phyloP scores from a whole-genome alignment of 2,888 invertebrate species.

The Diplolepis rosae region DNA sequence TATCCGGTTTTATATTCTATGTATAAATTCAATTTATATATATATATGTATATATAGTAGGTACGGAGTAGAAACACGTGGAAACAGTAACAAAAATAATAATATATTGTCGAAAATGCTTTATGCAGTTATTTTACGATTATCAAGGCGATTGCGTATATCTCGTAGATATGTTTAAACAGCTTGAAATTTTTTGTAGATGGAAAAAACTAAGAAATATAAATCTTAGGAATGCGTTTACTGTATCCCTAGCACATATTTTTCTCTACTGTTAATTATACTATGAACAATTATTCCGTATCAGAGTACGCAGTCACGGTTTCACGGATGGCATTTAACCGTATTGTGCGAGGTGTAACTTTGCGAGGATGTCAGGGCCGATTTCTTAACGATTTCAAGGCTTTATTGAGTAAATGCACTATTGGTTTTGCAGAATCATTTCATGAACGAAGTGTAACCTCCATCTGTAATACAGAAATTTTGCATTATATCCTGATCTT shows the following conservation, averaged over 20 bases:
- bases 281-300: slow-evolving; percentile 14
- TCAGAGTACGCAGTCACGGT: slow-evolving; percentile 25
- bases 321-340: slow-evolving; percentile 31
- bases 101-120: neutral
- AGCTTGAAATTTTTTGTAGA: neutral
- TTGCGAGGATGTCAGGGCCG: slow-evolving; percentile 55
- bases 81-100: neutral
- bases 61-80: neutral
- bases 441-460: slow-evolving; percentile 17
- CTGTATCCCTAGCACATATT: neutral
- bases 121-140: neutral
- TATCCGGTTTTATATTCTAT: no score
- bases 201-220: neutral
- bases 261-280: slow-evolving; percentile 22
- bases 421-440: slow-evolving; percentile 42
- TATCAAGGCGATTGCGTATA: neutral
- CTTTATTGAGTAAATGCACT: slow-evolving; percentile 53
- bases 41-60: neutral
- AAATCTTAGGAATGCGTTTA: neutral
- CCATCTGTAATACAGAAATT: slow-evolving; percentile 9
- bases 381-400: slow-evolving; percentile 58
- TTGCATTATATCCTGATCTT: neutral
- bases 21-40: no score
- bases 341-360: slow-evolving; percentile 32
- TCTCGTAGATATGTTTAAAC: neutral